Base-by-base conservation (phyloP, 2,797 vertebrate genomes). In the Phoxinus dragarum region DNA sequence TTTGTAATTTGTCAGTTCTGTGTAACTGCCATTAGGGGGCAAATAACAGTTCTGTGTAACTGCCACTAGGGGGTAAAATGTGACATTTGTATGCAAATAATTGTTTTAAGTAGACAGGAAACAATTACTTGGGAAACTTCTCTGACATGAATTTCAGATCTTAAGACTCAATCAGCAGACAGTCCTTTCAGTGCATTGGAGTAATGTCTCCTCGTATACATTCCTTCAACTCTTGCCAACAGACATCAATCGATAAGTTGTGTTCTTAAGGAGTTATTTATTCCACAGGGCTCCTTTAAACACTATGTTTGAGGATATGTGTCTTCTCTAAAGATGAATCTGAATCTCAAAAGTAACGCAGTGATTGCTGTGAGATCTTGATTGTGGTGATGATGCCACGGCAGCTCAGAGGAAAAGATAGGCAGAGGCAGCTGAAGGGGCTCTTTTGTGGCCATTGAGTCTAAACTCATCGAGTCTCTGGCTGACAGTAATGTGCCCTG, bases 371-470 rank as follows among this genome's bases (percentile, higher is more conserved):
- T 19, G 17, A 49, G 23, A 71, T 42, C 31, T 61, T 69, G 64
- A 47, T 11, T 68, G 73, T 14, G 6, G 71, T 36, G 47, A 84
- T 84, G 52, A 84, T 84, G 52, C 38, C 12, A 19, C 47, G 21
- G 38, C 31, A 61, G 38, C 40, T 64, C 40, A 3, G 27, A 84
- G 27, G 21, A 19, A 61, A 56, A 52, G 14, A 61, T 16, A 12
- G 47, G 47, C 47, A 38, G 40, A 66, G 44, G 34, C 6, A 31
- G 75, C 38, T 75, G 44, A 42, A 7, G 1, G 7, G 49, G n/a
- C 36, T 81, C 66, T 78, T 82, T 83, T 77, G 49, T 86, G 64
- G 52, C 44, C 66, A 82, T 72, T 71, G 85, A 69, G 52, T 80
- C 59, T 71, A 74, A 76, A 81, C 74, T 34, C 61, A 34, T 34